These are phyloP conservation scores for Lottia gigantea DNA, from an alignment of 2,888 invertebrate genomes.

Conservation along the genomic window DNA sequence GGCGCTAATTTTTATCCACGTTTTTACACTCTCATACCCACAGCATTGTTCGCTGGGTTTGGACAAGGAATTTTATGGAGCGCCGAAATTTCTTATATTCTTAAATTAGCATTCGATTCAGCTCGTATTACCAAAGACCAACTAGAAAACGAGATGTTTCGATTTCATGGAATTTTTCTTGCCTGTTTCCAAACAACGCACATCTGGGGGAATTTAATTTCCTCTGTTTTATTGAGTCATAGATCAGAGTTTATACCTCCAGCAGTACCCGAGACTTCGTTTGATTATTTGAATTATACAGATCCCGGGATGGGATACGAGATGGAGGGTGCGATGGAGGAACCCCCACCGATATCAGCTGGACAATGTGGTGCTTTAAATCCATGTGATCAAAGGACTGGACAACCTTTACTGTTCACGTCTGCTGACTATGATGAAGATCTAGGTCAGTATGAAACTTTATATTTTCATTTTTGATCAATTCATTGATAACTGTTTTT, in stretches of 20 bases:
- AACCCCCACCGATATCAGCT: background rate
- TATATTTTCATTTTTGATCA: too few species aligned
- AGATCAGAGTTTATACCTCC: conserved; percentile 16
- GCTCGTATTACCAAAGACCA: conserved; percentile 53
- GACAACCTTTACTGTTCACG: background rate
- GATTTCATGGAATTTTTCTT: conserved; percentile 66
- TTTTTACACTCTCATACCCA: conserved; percentile 65
- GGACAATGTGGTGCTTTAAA: conserved; percentile 37
- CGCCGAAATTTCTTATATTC: conserved; percentile 62
- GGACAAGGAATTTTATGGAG: conserved; percentile 67
- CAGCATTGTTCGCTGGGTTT: conserved; percentile 63
- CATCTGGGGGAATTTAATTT: conserved; percentile 67
- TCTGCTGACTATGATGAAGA: background rate
- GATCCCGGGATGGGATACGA: background rate
- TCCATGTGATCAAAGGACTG: conserved; percentile 28
- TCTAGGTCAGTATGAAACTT: too few species aligned
- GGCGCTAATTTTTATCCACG: conserved; percentile 65
- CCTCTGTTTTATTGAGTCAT: conserved; percentile 54
- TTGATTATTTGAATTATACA: background rate
- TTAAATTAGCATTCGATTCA: conserved; percentile 63
- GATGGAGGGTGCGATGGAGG: conserved; percentile 6
- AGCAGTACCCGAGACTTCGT: background rate
- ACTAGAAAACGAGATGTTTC: conserved; percentile 62
- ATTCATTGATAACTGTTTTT: too few species aligned
- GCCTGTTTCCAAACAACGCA: conserved; percentile 67